Evolutionary conservation across 2,797 vertebrate species (phyloP), one percentile per base, ranked within the genome.

Genomic region (Apogon hyalosoma): DNA sequence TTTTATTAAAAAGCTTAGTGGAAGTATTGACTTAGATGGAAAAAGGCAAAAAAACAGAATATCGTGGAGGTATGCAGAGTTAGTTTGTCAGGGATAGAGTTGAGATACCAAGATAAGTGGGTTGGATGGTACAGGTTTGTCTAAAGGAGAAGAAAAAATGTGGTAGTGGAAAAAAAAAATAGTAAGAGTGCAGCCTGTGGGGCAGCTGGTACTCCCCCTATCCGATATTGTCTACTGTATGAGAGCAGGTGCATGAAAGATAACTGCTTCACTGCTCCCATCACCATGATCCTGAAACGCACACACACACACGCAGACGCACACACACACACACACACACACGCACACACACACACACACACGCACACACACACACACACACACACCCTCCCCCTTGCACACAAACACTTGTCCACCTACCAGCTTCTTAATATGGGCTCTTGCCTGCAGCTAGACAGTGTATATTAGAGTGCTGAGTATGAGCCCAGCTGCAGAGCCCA

Each of bases 241-340:
- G 66, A 68, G 64, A 76, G 79, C 87, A 90, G 84, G 83, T 91
- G 84, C 43, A 51, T 52, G 49, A 79, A 79, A 81, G 65, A 66
- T 62, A 79, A 68, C 53, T 33, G 59, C 87, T 71, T 64, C 73
- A 67, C 66, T 68, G 74, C 64, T 69, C 52, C 69, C 43, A 57
- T 82, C 69, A 49, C 63, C 19, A 57, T 50, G 38, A 47, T 15
- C 38, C 42, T 60, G 38, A 3, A n/a, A 80, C 53, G 60, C 52
- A 47, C 61, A 50, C 61, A 61, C 40, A 57, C 33, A 59, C 42
- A 63, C 48, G 48, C 21, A 50, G 41, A 62, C 58, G 15, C 10
- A 68, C 45, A 38, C 18, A 54, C 49, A 11, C 28, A 18, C 2
- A 4, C 19, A 38, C 50, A n/a, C 53, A 63, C 61, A 56, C 57